phyloP scores from a whole-genome alignment of 1,140 invertebrate species.

The Sipha flava region DNA sequence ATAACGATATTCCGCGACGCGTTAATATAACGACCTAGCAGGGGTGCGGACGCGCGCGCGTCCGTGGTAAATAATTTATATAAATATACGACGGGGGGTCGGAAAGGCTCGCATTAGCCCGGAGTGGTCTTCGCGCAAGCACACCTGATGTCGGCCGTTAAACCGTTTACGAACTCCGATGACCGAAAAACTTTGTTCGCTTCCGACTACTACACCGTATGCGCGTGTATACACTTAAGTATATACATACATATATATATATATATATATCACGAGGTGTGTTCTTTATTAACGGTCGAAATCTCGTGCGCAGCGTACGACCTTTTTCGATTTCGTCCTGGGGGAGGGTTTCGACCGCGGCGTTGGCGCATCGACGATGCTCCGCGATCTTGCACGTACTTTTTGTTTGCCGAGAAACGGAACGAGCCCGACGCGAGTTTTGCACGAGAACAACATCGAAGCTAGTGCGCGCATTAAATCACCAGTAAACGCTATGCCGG shows the following conservation, averaged over 20 bases:
- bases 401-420: no score
- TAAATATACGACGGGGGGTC: no score
- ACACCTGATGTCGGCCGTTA: conserved; percentile 3
- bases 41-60: background rate
- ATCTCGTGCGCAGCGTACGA: background rate
- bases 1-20: background rate
- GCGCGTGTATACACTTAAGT: no score
- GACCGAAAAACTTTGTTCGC: background rate
- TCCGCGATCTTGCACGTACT: no score
- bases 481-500: background rate
- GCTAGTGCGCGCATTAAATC: background rate
- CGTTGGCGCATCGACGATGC: no score
- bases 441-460: no score
- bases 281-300: background rate
- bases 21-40: background rate
- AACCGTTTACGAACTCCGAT: background rate
- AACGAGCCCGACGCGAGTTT: no score
- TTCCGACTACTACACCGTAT: no score
- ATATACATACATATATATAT: background rate
- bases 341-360: no score
- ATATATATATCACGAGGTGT: background rate
- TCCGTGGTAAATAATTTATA: no score
- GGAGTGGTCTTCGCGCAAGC: background rate
- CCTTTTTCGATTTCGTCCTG: no score
- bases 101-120: background rate